phyloP scores from a whole-genome alignment of 2,113 vertebrate genomes.

The Oncorhynchus clarkii region DNA sequence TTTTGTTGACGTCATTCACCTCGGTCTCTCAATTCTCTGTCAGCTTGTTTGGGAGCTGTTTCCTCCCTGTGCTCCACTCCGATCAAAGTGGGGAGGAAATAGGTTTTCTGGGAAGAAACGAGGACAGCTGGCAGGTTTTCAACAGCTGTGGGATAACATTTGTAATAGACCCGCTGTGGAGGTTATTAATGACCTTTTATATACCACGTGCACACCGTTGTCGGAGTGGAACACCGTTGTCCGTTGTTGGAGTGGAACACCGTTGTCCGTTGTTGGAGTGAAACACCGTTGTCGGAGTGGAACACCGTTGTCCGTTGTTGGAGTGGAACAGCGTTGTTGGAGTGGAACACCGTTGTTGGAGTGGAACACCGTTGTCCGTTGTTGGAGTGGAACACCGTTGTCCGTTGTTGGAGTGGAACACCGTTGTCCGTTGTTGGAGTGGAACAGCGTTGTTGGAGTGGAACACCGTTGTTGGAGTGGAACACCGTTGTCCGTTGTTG shows the following conservation, averaged over 20 bases:
- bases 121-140: conserved; percentile 31
- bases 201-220: conserved; percentile 19
- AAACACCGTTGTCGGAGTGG: too few species aligned
- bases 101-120: background rate
- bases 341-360: too few species aligned
- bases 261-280: too few species aligned
- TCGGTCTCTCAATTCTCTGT: conserved; percentile 73
- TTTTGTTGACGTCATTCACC: conserved; percentile 72
- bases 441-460: too few species aligned
- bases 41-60: conserved; percentile 77
- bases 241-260: conserved; percentile 3
- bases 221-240: background rate
- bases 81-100: conserved; percentile 36
- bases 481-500: too few species aligned
- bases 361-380: too few species aligned
- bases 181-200: conserved; percentile 21
- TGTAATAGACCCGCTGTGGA: conserved; percentile 14
- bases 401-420: too few species aligned
- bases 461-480: too few species aligned
- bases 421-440: too few species aligned
- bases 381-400: too few species aligned
- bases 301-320: too few species aligned
- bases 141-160: conserved; percentile 27
- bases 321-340: too few species aligned
- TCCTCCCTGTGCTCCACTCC: conserved; percentile 71